Percentiles rank a stretch among this genome's conserved stretches.
phyloP scores from a whole-genome alignment of 2,888 invertebrate species.

The Sialis fuliginosa region DNA sequence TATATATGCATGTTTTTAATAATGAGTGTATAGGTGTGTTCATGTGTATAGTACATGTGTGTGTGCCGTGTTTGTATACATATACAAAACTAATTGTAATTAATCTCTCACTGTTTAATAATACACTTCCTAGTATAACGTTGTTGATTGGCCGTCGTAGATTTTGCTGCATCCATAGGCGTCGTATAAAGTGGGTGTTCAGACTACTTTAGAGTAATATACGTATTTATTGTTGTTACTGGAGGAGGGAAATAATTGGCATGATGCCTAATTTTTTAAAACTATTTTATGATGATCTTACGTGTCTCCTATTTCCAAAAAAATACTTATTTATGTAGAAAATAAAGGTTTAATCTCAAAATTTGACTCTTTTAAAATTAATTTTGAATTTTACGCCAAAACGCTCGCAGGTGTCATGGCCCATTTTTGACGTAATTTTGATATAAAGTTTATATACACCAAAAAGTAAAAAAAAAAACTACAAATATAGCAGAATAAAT shows the following conservation, averaged over 20 bases:
- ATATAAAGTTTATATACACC: too few species aligned
- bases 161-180: not conserved
- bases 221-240: not conserved
- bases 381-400: too few species aligned
- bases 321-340: too few species aligned
- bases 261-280: too few species aligned
- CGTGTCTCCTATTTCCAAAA: too few species aligned
- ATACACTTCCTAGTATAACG: conserved; percentile 22
- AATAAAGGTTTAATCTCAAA: not conserved
- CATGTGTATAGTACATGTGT: not conserved
- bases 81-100: conserved; percentile 19
- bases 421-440: too few species aligned
- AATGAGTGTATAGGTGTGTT: too few species aligned
- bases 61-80: not conserved
- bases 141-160: conserved; percentile 16
- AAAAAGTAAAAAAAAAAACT: too few species aligned
- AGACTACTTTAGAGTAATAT: not conserved
- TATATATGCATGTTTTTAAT: too few species aligned
- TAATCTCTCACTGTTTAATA: conserved; percentile 18
- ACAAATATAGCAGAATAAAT: too few species aligned
- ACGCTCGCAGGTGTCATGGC: too few species aligned
- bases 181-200: not conserved
- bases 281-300: too few species aligned
- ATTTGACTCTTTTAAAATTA: not conserved
- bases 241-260: not conserved